Percentiles rank a stretch among this genome's conserved stretches.
Evolutionary conservation across 1,140 invertebrate genomes (phyloP).

Genomic region (Drosophila miranda): DNA sequence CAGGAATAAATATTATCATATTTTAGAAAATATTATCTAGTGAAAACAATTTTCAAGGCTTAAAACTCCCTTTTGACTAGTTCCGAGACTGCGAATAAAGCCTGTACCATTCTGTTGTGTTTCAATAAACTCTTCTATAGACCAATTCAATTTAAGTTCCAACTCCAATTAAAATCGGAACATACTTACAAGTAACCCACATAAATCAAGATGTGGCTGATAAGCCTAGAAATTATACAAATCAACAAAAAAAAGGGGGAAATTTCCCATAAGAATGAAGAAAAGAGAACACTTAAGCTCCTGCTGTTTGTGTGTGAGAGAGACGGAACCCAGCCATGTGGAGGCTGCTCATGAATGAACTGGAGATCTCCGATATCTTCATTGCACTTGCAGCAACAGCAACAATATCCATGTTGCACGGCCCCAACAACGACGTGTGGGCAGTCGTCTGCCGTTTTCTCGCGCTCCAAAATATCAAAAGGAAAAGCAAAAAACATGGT

Average conservation of each 20-base stretch:
- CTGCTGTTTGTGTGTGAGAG: not conserved
- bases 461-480: constrained; percentile 46
- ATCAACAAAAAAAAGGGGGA: not conserved
- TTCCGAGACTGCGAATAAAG: too few species aligned
- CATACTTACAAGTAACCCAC: constrained; percentile 1
- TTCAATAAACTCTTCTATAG: too few species aligned
- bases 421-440: constrained; percentile 51
- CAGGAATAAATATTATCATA: too few species aligned
- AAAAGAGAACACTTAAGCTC: constrained; percentile 6
- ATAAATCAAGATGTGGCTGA: constrained; percentile 23
- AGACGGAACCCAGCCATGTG: too few species aligned
- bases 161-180: constrained; percentile 12
- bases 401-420: constrained; percentile 7
- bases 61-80: too few species aligned
- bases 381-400: constrained; percentile 5
- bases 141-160: too few species aligned
- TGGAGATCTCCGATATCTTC: constrained; percentile 13
- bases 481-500: constrained; percentile 10
- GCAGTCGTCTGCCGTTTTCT: constrained; percentile 75
- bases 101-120: too few species aligned
- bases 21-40: too few species aligned
- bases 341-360: constrained; percentile 32
- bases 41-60: too few species aligned
- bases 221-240: constrained; percentile 14
- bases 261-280: not conserved